These are phyloP conservation scores for Fragum fragum DNA, from an alignment of 2,888 invertebrate genomes.

Conservation along the genomic window DNA sequence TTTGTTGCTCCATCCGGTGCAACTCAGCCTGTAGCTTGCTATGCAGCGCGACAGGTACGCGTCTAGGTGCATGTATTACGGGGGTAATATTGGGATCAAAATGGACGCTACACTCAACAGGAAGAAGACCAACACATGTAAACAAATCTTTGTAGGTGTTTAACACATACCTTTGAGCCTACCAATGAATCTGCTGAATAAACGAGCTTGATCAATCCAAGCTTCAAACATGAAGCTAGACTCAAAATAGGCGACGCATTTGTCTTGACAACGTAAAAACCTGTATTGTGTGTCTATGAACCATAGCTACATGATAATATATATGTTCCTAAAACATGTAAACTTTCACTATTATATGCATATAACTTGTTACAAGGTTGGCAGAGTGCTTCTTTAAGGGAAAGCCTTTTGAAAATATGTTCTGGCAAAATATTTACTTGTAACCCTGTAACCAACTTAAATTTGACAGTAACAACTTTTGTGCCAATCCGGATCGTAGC, in stretches of 20 bases:
- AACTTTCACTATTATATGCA: slow-evolving; percentile 1
- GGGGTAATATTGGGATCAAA: slow-evolving; percentile 29
- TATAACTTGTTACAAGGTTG: not conserved
- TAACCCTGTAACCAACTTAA: slow-evolving; percentile 23
- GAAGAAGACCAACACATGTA: slow-evolving; percentile 43
- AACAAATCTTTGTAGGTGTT: slow-evolving; percentile 40
- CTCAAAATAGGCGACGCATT: not conserved
- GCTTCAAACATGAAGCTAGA: not conserved
- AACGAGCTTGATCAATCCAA: not conserved
- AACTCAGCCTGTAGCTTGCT: slow-evolving; percentile 38
- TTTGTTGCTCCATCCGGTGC: slow-evolving; percentile 34
- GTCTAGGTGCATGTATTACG: slow-evolving; percentile 36
- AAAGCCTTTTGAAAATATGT: not conserved
- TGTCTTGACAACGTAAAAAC: not conserved
- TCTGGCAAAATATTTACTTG: slow-evolving; percentile 32
- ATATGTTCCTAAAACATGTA: not conserved
- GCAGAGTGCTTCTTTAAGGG: not conserved
- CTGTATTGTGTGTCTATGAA: not conserved
- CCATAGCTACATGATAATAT: not conserved
- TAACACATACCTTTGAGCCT: slow-evolving; percentile 27
- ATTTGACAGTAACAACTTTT: not conserved
- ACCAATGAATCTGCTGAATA: slow-evolving; percentile 1
- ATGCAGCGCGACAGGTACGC: slow-evolving; percentile 46
- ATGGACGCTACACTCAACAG: slow-evolving; percentile 39
- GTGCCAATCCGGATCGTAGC: slow-evolving; percentile 12